Evolutionary conservation across 2,888 invertebrate genomes (phyloP).

Genomic region (Drosophila helvetica): DNA sequence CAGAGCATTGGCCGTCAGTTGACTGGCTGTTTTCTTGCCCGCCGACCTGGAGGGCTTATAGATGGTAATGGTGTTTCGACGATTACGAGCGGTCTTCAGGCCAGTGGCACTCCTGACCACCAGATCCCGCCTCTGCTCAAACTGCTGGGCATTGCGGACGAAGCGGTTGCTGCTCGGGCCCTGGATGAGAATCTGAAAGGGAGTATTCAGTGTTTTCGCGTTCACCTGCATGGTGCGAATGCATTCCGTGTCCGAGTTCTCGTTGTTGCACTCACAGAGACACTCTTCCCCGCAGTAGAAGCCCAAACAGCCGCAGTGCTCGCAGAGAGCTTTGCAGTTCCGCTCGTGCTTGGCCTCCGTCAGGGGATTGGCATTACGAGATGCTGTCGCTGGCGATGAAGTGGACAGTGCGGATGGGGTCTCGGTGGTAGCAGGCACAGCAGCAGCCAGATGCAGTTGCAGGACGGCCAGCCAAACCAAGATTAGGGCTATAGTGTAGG

Average conservation of each 20-base stretch:
- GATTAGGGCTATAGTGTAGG: conserved; percentile 19
- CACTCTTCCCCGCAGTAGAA: conserved; percentile 84
- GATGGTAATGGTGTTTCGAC: conserved; percentile 81
- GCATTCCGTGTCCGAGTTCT: conserved; percentile 80
- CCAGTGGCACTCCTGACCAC: conserved; percentile 20
- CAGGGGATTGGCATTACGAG: conserved; percentile 56
- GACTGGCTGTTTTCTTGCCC: conserved; percentile 18
- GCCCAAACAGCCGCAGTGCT: conserved; percentile 82
- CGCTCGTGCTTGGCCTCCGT: conserved; percentile 73
- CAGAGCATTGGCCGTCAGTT: conserved; percentile 45
- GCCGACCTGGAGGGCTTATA: conserved; percentile 71
- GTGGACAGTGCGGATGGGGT: conserved; percentile 8
- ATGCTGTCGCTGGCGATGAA: conserved; percentile 16
- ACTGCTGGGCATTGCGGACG: conserved; percentile 80
- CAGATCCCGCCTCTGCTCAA: conserved; percentile 71
- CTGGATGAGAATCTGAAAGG: conserved; percentile 83
- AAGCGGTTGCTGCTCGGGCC: conserved; percentile 82
- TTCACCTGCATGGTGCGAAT: conserved; percentile 80
- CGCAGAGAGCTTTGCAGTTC: conserved; percentile 82
- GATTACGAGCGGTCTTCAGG: conserved; percentile 56
- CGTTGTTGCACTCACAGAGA: conserved; percentile 83
- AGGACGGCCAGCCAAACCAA: conserved; percentile 32
- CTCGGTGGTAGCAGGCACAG: conserved; percentile 7
- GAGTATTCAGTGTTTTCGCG: conserved; percentile 73
- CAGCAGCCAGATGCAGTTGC: conserved; percentile 34